Evolutionary conservation across 2,113 vertebrate species (phyloP).

Genomic region (Ciconia boyciana): DNA sequence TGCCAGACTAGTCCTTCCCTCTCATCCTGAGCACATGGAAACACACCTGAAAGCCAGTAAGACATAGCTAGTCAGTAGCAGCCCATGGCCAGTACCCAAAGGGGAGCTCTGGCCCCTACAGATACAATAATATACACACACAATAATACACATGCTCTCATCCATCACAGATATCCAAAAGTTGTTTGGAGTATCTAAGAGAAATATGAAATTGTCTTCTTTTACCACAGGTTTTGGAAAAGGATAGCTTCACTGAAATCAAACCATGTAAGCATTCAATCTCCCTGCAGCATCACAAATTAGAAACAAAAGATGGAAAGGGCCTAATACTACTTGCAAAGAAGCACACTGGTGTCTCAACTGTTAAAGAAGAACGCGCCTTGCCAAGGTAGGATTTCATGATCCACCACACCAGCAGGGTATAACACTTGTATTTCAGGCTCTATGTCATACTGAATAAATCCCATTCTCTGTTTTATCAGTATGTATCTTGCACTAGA

Average conservation of each 20-base stretch:
- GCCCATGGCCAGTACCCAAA: not conserved
- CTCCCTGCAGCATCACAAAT: not conserved
- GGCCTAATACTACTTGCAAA: not conserved
- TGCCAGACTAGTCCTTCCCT: not conserved
- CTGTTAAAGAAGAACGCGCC: accelerated
- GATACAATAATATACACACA: not conserved
- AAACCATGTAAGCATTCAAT: not conserved
- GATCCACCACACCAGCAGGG: not conserved
- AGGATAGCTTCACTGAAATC: not conserved
- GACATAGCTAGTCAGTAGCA: not conserved
- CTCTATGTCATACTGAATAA: not conserved
- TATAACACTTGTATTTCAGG: not conserved
- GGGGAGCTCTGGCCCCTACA: not conserved
- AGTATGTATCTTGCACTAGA: not conserved
- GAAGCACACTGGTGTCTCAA: not conserved
- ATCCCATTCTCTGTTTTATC: not conserved
- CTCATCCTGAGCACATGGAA: not conserved
- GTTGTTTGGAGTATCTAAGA: not conserved
- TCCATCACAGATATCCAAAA: not conserved
- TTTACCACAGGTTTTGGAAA: not conserved
- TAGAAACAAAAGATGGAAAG: not conserved
- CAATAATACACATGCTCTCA: not conserved
- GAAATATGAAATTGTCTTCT: not conserved
- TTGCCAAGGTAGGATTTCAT: not conserved
- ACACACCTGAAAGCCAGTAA: not conserved